Evolutionary conservation across 2,113 vertebrate genomes (phyloP), one percentile per base, ranked within the genome.

Genomic region (Apteryx owenii): DNA sequence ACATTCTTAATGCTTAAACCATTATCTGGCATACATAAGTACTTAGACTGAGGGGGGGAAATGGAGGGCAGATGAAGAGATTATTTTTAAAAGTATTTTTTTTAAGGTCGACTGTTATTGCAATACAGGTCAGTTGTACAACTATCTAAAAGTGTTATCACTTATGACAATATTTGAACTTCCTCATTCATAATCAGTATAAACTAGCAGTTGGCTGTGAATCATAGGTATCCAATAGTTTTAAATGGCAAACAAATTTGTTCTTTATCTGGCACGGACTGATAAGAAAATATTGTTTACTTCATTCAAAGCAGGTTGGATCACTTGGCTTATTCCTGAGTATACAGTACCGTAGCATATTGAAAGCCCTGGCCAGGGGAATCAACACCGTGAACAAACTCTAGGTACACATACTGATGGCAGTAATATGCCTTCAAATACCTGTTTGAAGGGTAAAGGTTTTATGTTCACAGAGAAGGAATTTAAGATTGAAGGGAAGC

Each of bases 1-100:
- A 79, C 65, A 89, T 95, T 94, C 81, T 62, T 96, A 76, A 95
- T 22, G 69, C 28, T 91, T 94, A 88, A 88, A 65, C 29, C 26
- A 23, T 76, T 91, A 44, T 85, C 81, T 92, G 75, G 33, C 92
- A 90, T 50, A 85, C 38, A 61, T 9, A 84, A 88, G 16, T 78
- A 90, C 50, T 94, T 85, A 60, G 75, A 31, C 60, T 86, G 72
- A 62, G 23, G 9, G 8, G 31, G 42, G 38, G n/a, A 76, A 93
- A 86, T 15, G 22, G 69, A 91, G 29, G 76, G 29, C 36, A 88
- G 85, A 95, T 89, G 31, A 94, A 96, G 50, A 88, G 71, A 95
- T 94, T 89, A 87, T 58, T 56, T 83, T 85, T 28, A 91, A 76
- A 70, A 72, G 22, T 58, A 16, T 62, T 40, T 31, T 65, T 87